Base-by-base conservation (phyloP, 2,888 invertebrate genomes). In the Anaspis maculata region DNA sequence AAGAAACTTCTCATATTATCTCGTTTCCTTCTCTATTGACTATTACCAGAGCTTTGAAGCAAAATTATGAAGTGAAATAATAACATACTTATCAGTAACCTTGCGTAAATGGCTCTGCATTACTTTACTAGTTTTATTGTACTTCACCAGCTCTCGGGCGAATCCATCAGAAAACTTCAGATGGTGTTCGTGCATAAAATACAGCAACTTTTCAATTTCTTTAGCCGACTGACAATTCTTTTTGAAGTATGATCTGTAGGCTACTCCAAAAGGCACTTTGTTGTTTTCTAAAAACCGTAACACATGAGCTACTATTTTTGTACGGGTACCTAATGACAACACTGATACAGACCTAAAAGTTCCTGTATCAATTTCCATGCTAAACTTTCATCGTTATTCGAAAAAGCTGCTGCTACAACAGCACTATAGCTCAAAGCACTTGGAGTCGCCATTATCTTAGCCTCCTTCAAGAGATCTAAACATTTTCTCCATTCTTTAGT, bases 401-500 rank as follows among this genome's bases (percentile, higher is more conserved):
- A 79, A 41, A 57, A 56, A 2, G 83, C 73, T 31, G 79, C 75
- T 9, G 62, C 52, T 39, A 74, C 66, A 13, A 81, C 32, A 1
- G 65, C 63, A 48, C 71, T 73, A 42, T 76, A 77, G 0, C 28
- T 10, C 14, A 3, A 3, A 15, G 15, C n/a, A 2, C 15, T 29
- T 3, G 28, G 29, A 5, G 9, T 7, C n/a, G 32, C 2, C 15
- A 25, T 15, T 12, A 72, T 25, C 52, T 72, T 68, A 28, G 77
- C 70, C 54, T 76, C 74, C 29, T 78, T 70, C 13, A 83, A 56
- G 9, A 83, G 62, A 43, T 73, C 68, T 0, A 76, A 31, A 23
- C 74, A 71, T 36, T 77, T 72, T 45, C 69, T 68, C 82, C 83
- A 86, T 43, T 75, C 65, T 33, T 69, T 58, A 5, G 82, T 80